Conservation (phyloP, 2,113 vertebrate species). For the Rhea pennata region DNA sequence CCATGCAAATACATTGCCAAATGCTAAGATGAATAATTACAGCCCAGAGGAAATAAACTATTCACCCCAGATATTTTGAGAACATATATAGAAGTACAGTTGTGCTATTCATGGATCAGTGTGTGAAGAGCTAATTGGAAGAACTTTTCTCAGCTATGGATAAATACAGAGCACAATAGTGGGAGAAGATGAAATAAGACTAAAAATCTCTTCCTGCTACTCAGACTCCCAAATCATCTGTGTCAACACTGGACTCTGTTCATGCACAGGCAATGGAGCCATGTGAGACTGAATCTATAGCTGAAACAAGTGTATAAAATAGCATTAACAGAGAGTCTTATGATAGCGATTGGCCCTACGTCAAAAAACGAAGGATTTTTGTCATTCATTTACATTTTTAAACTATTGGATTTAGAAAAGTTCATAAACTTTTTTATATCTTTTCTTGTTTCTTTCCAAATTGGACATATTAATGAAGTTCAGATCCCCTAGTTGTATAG, state of each 20-base stretch:
- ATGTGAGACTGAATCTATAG: not conserved
- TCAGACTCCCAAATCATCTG: not conserved
- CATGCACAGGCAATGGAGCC: not conserved
- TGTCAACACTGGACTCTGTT: conserved; percentile 4
- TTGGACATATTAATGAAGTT: not conserved
- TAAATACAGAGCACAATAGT: conserved; percentile 13
- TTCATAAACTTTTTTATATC: not conserved
- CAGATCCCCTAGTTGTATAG: not conserved
- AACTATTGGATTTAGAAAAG: not conserved
- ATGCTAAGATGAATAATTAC: conserved; percentile 26
- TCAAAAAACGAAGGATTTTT: not conserved
- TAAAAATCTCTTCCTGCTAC: not conserved
- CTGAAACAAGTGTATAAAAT: not conserved
- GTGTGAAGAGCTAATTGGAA: conserved; percentile 48
- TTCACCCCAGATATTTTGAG: conserved; percentile 50
- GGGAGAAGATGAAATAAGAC: not conserved
- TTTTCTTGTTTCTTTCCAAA: not conserved
- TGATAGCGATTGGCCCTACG: not conserved
- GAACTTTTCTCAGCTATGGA: conserved; percentile 3
- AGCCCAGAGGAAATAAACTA: conserved; percentile 42
- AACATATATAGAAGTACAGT: conserved; percentile 44
- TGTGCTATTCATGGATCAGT: conserved; percentile 21
- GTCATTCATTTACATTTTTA: not conserved
- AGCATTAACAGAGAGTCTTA: not conserved
- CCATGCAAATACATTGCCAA: conserved; percentile 10